Evolutionary conservation across 2,113 vertebrate genomes (phyloP).

Genomic region (Menidia beryllina): DNA sequence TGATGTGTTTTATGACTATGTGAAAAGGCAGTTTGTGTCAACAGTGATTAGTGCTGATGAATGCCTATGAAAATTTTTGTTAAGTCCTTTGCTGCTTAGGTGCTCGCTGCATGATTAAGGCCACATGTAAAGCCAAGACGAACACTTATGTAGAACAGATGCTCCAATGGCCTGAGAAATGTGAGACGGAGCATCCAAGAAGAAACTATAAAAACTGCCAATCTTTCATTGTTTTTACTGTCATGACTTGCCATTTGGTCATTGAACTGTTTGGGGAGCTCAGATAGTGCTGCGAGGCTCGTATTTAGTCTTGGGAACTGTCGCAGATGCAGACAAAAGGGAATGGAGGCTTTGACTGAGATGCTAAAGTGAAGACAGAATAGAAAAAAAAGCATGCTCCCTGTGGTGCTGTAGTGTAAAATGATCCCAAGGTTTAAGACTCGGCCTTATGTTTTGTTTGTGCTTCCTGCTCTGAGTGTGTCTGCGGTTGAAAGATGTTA

Average conservation of each 20-base stretch:
- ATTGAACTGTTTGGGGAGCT: conserved; percentile 24
- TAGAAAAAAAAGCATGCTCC: conserved; percentile 69
- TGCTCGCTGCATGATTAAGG: conserved; percentile 68
- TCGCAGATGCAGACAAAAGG: conserved; percentile 79
- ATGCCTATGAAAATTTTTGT: conserved; percentile 71
- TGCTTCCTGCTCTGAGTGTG: conserved; percentile 71
- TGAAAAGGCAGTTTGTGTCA: conserved; percentile 79
- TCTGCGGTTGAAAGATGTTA: conserved; percentile 42
- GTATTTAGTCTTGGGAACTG: conserved; percentile 79
- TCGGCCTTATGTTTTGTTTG: conserved; percentile 74
- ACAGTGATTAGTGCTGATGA: conserved; percentile 77
- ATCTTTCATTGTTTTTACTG: conserved; percentile 36
- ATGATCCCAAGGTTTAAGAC: conserved; percentile 77
- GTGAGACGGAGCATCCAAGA: conserved; percentile 39
- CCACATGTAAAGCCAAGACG: conserved; percentile 68
- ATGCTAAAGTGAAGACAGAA: conserved; percentile 70
- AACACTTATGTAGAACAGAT: conserved; percentile 72
- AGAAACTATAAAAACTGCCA: conserved; percentile 36
- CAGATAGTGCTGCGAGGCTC: conserved; percentile 51
- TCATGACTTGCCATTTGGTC: conserved; percentile 24
- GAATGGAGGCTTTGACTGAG: conserved; percentile 66
- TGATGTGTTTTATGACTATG: conserved; percentile 73
- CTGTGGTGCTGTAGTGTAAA: conserved; percentile 75
- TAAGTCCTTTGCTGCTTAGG: conserved; percentile 61
- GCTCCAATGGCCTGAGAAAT: conserved; percentile 38